Evolutionary conservation across 1,140 invertebrate species (phyloP).

Genomic region (Idris sp.): DNA sequence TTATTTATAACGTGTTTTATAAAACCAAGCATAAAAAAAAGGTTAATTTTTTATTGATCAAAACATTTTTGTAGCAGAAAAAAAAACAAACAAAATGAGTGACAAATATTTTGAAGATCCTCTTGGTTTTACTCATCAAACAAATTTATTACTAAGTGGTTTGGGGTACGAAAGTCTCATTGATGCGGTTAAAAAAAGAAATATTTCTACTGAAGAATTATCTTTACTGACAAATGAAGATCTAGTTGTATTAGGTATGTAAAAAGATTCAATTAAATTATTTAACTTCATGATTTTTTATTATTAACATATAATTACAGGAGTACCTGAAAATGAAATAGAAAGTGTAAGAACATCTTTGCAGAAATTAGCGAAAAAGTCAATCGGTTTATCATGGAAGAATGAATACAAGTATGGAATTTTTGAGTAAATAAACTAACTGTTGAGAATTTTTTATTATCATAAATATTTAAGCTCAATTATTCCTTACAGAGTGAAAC

Average conservation of each 20-base stretch:
- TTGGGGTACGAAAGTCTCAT: conserved; percentile 37
- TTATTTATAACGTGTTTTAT: too few species aligned
- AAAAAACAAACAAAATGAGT: conserved; percentile 16
- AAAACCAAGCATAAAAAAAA: too few species aligned
- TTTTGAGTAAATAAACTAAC: conserved; percentile 35
- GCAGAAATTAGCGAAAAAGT: conserved; percentile 18
- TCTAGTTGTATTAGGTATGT: conserved; percentile 62
- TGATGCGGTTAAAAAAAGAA: conserved; percentile 47
- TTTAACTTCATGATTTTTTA: conserved; percentile 5
- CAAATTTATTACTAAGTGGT: conserved; percentile 44
- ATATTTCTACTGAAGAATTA: conserved; percentile 61
- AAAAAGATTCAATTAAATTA: neutral
- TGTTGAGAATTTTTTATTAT: neutral
- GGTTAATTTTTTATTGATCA: too few species aligned
- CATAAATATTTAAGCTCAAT: conserved; percentile 30
- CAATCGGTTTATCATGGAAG: conserved; percentile 1
- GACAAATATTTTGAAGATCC: conserved; percentile 33
- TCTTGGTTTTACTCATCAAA: conserved; percentile 64
- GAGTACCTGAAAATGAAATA: conserved; percentile 21
- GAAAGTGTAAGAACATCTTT: conserved; percentile 36
- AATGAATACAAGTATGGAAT: conserved; percentile 55
- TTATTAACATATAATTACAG: conserved; percentile 1
- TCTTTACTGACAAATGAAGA: conserved; percentile 58
- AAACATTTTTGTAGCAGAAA: too few species aligned
- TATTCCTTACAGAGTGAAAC: conserved; percentile 58